Base-by-base conservation (phyloP, 2,113 vertebrate species). In the Ageneiosus marmoratus region DNA sequence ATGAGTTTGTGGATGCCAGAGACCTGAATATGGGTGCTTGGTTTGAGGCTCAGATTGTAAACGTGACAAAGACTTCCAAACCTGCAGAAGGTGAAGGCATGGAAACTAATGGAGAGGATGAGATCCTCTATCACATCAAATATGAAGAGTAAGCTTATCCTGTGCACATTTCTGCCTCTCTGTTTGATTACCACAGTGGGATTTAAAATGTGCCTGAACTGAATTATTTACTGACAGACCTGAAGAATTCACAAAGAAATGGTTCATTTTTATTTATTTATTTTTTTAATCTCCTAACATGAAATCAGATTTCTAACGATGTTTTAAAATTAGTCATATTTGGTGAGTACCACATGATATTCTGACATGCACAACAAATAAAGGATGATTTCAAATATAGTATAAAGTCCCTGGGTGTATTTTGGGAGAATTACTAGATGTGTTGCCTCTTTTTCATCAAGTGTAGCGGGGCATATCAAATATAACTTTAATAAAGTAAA, bases 21-120 rank as follows among this genome's bases (percentile, higher is more conserved):
- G 98, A 99, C 88, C 93, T 94, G 0, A 96, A 95, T 80, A 97
- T 98, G 96, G 98, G 97, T 0, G 97, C 98, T 0, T 99, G 98
- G 98, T 99, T 98, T 83, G 98, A 99, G 91, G 98, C 96, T 0
- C 93, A 96, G 84, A 92, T 99, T 1, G 89, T 97, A 4, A 95
- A 95, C 0, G 95, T 99, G 34, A 96, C 95, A 0, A 95, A 91
- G 94, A 84, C 91, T 32, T 3, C 27, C 79, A 89, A 41, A 62
- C 89, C 46, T 32, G 83, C 0, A 60, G 79, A 22, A 58, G 92
- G 88, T 88, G 5, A 87, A 3, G 72, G 72, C 86, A 58, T 86
- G 78, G 62, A 32, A 18, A 44, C 80, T 44, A 89, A 88, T 7
- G 92, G 90, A 84, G 5, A 88, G 83, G 77, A 73, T 51, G 92